Conservation (phyloP, 1,140 invertebrate species). For the Tigriopus japonicus region DNA sequence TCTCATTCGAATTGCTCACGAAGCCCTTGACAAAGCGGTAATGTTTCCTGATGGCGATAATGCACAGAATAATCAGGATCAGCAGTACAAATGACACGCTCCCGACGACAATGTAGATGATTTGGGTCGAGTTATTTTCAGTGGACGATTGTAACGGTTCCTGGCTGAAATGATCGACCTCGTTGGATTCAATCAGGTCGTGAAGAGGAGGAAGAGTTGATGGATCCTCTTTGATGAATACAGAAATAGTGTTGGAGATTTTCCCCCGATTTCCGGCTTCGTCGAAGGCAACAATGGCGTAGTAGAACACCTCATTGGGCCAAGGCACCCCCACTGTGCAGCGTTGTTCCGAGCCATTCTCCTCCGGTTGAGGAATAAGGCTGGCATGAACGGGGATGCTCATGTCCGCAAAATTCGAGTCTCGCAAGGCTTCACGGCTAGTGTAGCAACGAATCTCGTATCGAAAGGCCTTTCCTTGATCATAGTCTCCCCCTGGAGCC, state of each 20-base stretch:
- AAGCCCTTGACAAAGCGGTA: background rate
- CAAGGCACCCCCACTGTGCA: slow-evolving; percentile 22
- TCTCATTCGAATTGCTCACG: background rate
- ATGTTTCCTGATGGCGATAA: slow-evolving; percentile 15
- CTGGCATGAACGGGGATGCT: slow-evolving; percentile 22
- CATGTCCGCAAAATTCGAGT: slow-evolving; percentile 21
- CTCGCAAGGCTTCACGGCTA: slow-evolving; percentile 19
- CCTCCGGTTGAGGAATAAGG: slow-evolving; percentile 21
- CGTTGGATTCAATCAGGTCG: slow-evolving; percentile 15
- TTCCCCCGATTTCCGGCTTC: slow-evolving; percentile 19
- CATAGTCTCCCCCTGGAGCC: slow-evolving; percentile 23
- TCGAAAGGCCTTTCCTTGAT: slow-evolving; percentile 20
- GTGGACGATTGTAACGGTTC: slow-evolving; percentile 5
- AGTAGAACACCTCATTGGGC: slow-evolving; percentile 24
- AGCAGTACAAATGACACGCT: slow-evolving; percentile 18
- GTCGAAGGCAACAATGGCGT: slow-evolving; percentile 22
- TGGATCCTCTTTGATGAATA: slow-evolving; percentile 21
- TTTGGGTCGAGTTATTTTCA: slow-evolving; percentile 15
- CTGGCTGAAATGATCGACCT: slow-evolving; percentile 5
- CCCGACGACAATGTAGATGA: slow-evolving; percentile 21
- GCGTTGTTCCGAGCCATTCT: slow-evolving; percentile 20
- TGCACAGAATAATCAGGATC: slow-evolving; percentile 19
- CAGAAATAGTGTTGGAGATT: slow-evolving; percentile 22
- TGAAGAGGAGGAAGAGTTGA: slow-evolving; percentile 19
- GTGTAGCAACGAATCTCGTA: slow-evolving; percentile 23